phyloP scores from a whole-genome alignment of 2,888 invertebrate species.

The Xanthorhoe spadicearia region DNA sequence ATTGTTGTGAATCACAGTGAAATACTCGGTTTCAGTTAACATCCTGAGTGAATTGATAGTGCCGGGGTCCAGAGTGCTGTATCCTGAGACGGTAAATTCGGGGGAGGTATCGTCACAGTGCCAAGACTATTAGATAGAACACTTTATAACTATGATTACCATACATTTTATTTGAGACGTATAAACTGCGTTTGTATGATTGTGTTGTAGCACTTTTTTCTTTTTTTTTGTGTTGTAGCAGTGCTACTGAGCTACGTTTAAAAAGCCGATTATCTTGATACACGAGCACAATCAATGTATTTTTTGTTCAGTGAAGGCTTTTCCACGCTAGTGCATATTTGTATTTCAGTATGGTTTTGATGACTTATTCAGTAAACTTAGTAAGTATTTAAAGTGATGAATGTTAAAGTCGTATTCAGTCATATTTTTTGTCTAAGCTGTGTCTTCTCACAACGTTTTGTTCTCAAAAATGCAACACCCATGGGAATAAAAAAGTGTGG shows the following conservation, averaged over 20 bases:
- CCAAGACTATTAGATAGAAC: background rate
- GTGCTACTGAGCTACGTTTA: constrained; percentile 8
- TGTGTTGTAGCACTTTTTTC: constrained; percentile 14
- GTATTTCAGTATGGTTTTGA: too few relatives aligned
- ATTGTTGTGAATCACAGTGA: constrained; percentile 55
- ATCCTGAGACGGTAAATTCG: constrained; percentile 59
- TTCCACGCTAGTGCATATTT: too few relatives aligned
- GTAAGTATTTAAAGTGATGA: too few relatives aligned
- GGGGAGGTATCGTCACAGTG: constrained; percentile 48
- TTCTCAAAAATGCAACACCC: too few relatives aligned
- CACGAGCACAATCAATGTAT: background rate
- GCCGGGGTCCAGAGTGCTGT: constrained; percentile 32
- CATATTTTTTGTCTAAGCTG: too few relatives aligned
- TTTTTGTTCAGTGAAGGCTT: background rate
- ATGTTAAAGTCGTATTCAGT: too few relatives aligned
- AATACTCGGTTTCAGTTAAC: constrained; percentile 49
- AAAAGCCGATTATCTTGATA: background rate
- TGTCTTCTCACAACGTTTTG: too few relatives aligned
- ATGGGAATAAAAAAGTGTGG: too few relatives aligned
- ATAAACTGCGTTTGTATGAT: background rate
- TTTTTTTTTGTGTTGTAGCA: constrained; percentile 13
- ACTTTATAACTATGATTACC: background rate
- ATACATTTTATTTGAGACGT: background rate
- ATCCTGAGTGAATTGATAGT: constrained; percentile 60
- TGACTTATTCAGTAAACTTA: background rate